Conservation (phyloP, 30 jellyfish, hydroid and myxozoan species). For the Hydractinia echinata region DNA sequence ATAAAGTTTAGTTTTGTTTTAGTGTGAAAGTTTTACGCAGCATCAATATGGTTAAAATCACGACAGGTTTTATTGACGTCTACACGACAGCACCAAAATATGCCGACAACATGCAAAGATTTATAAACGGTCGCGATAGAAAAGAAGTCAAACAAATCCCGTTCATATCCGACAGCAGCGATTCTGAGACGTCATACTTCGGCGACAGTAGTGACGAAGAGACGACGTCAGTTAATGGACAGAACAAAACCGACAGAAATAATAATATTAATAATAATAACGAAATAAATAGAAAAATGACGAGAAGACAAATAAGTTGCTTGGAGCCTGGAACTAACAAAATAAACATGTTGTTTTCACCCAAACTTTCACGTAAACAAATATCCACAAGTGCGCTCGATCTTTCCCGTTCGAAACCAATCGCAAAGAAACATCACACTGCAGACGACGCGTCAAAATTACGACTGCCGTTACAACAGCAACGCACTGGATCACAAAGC, state of each 20-base stretch:
- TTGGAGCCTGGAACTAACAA: not conserved
- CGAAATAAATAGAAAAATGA: too few relatives aligned
- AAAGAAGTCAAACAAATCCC: not conserved
- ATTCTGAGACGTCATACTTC: not conserved
- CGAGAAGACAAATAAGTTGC: not conserved
- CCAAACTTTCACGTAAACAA: not conserved
- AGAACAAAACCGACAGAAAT: not conserved
- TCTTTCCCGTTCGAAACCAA: not conserved
- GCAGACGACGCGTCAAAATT: not conserved
- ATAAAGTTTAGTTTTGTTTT: too few relatives aligned
- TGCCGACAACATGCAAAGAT: not conserved
- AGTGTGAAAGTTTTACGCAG: too few relatives aligned
- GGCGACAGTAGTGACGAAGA: slow-evolving; percentile 10
- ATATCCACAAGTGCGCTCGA: not conserved
- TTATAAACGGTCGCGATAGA: not conserved
- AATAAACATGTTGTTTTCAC: not conserved
- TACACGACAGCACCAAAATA: not conserved
- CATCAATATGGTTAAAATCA: not conserved
- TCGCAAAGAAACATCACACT: not conserved
- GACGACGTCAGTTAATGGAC: not conserved
- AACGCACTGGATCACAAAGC: not conserved
- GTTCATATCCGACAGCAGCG: not conserved
- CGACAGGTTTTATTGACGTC: slow-evolving; percentile 10
- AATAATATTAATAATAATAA: too few relatives aligned
- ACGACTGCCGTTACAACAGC: too few relatives aligned